phyloP scores from a whole-genome alignment of 2,797 vertebrate genomes.

The Garrulus glandarius region DNA sequence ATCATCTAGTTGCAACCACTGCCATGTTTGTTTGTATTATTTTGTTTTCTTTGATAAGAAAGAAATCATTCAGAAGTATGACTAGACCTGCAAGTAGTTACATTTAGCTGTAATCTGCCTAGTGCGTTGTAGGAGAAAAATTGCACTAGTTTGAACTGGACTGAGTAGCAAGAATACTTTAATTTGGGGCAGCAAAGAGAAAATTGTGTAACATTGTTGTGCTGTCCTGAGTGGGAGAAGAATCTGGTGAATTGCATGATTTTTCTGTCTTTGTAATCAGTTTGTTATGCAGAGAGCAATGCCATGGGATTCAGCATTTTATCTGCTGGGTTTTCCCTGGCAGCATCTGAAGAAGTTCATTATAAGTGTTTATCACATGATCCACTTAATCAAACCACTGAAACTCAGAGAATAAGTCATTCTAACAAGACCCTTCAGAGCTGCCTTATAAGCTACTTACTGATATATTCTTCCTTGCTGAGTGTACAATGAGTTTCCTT shows the following conservation, averaged over 20 bases:
- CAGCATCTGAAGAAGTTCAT: slow-evolving; percentile 73
- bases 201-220: slow-evolving; percentile 47
- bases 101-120: background rate
- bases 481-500: slow-evolving; percentile 74
- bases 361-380: slow-evolving; percentile 73
- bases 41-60: background rate
- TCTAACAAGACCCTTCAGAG: slow-evolving; percentile 72
- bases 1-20: background rate
- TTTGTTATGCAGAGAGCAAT: slow-evolving; percentile 54
- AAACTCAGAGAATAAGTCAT: slow-evolving; percentile 70
- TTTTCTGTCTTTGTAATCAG: slow-evolving; percentile 55
- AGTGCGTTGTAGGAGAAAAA: background rate
- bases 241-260: slow-evolving; percentile 30
- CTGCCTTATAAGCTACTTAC: slow-evolving; percentile 69
- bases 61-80: background rate
- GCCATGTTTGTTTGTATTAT: background rate
- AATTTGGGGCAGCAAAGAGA: slow-evolving; percentile 12
- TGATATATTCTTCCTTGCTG: slow-evolving; percentile 68
- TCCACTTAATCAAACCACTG: slow-evolving; percentile 72
- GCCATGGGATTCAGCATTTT: slow-evolving; percentile 58
- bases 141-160: background rate
- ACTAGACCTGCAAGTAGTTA: background rate
- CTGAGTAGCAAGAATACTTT: slow-evolving; percentile 1
- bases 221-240: slow-evolving; percentile 42
- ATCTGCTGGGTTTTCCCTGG: slow-evolving; percentile 70